A percentile compares a stretch with the other conserved stretches of the same genome.
These are phyloP conservation scores for Hylaea fasciaria DNA, from an alignment of 2,888 invertebrate species.

Conservation along the genomic window DNA sequence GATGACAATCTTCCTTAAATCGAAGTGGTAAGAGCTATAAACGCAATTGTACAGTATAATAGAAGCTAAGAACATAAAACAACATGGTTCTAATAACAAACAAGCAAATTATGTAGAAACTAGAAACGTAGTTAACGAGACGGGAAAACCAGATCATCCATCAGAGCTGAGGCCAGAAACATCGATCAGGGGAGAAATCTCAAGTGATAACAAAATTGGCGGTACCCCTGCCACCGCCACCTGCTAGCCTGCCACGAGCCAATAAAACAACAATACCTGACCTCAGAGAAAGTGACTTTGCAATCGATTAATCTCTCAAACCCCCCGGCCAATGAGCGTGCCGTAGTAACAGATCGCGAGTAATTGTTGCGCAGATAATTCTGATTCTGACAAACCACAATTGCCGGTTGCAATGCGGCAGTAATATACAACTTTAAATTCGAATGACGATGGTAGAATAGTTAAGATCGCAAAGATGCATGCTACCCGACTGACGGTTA, in stretches of 20 bases:
- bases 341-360: constrained; percentile 71
- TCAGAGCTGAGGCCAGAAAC: constrained; percentile 32
- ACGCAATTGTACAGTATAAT: too few species aligned
- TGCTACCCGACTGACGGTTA: too few species aligned
- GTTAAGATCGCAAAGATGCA: too few species aligned
- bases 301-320: constrained; percentile 73
- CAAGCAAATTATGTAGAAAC: constrained; percentile 12
- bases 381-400: constrained; percentile 59
- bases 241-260: constrained; percentile 45
- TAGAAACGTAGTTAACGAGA: constrained; percentile 58
- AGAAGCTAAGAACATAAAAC: constrained; percentile 10
- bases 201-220: constrained; percentile 62
- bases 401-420: constrained; percentile 59
- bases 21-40: background rate
- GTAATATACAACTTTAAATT: constrained; percentile 39
- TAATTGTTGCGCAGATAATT: constrained; percentile 74
- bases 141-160: constrained; percentile 45
- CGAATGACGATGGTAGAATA: background rate
- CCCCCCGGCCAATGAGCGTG: constrained; percentile 66
- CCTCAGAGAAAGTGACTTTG: constrained; percentile 71
- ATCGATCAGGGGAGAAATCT: constrained; percentile 45
- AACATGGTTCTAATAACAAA: constrained; percentile 4
- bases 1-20: background rate
- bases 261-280: constrained; percentile 70
- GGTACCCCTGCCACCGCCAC: constrained; percentile 55